These are phyloP conservation scores for Holothuria scabra DNA, from an alignment of 53 echinoderm and acorn worm genomes.

Conservation along the genomic window DNA sequence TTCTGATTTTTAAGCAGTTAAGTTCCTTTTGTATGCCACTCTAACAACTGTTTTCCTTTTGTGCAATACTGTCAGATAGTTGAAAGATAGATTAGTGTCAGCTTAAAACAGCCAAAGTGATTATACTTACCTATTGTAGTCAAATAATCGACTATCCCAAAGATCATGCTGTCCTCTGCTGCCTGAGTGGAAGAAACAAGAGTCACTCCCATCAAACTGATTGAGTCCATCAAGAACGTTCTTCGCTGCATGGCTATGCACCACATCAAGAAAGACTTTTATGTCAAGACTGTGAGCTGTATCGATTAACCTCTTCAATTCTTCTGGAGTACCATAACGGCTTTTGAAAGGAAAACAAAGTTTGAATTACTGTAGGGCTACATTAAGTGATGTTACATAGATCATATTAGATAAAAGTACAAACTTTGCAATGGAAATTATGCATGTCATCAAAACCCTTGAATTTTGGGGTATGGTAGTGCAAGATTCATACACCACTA, in stretches of 20 bases:
- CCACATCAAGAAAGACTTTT: constrained; percentile 84
- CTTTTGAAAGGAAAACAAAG: constrained; percentile 38
- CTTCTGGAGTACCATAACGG: constrained; percentile 93
- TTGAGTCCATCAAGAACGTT: constrained; percentile 93
- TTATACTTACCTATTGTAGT: constrained; percentile 75
- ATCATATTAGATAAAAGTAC: not conserved
- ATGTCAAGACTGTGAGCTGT: constrained; percentile 81
- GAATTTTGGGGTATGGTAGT: too few species aligned
- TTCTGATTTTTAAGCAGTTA: too few species aligned
- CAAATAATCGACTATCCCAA: constrained; percentile 86
- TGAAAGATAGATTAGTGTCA: too few species aligned
- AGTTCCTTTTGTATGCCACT: too few species aligned
- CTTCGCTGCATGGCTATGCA: constrained; percentile 95
- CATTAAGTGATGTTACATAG: not conserved
- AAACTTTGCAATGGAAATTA: not conserved
- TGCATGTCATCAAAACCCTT: too few species aligned
- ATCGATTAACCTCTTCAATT: constrained; percentile 83
- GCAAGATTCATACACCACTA: too few species aligned
- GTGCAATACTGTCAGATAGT: too few species aligned
- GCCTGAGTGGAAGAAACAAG: constrained; percentile 93
- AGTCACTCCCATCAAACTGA: constrained; percentile 83
- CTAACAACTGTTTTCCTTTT: too few species aligned
- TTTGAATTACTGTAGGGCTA: too few species aligned
- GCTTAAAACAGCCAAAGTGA: too few species aligned
- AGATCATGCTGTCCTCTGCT: constrained; percentile 71